These are phyloP conservation scores for Conopomorpha cramerella DNA, from an alignment of 1,140 invertebrate genomes.

Conservation along the genomic window DNA sequence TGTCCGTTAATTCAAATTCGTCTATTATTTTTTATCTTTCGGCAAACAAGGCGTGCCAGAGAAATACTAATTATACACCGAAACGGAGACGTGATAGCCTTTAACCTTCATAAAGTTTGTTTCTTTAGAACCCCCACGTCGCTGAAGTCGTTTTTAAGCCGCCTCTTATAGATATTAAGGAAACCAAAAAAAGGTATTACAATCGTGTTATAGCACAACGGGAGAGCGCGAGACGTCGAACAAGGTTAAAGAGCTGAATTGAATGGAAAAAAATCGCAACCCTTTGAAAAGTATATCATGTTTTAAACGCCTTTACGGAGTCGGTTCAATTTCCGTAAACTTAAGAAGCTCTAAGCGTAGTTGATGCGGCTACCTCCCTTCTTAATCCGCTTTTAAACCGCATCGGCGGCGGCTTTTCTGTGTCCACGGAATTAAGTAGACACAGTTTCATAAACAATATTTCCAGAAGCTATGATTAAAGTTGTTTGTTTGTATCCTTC, in stretches of 20 bases:
- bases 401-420: slow-evolving; percentile 43
- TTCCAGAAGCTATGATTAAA: too few species aligned
- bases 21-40: too few species aligned
- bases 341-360: slow-evolving; percentile 45
- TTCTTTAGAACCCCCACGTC: slow-evolving; percentile 38
- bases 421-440: slow-evolving; percentile 32
- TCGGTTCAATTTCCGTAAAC: slow-evolving; percentile 46
- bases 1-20: too few species aligned
- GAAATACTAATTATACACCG: slow-evolving; percentile 44
- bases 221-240: too few species aligned
- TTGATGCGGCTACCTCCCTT: slow-evolving; percentile 44
- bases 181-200: too few species aligned
- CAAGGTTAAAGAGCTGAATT: too few species aligned
- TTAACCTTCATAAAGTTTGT: slow-evolving; percentile 18
- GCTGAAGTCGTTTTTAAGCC: slow-evolving; percentile 12
- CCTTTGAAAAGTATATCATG: slow-evolving; percentile 48
- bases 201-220: too few species aligned
- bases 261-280: slow-evolving; percentile 50
- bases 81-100: too few species aligned
- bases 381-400: slow-evolving; percentile 44
- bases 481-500: too few species aligned
- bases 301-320: slow-evolving; percentile 35
- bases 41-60: slow-evolving; percentile 27
- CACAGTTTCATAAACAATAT: too few species aligned
- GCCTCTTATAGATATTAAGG: slow-evolving; percentile 17